A percentile compares a stretch with the other conserved stretches of the same genome.
Evolutionary conservation across 2,113 vertebrate genomes (phyloP).

Genomic region (Ciconia stormi): DNA sequence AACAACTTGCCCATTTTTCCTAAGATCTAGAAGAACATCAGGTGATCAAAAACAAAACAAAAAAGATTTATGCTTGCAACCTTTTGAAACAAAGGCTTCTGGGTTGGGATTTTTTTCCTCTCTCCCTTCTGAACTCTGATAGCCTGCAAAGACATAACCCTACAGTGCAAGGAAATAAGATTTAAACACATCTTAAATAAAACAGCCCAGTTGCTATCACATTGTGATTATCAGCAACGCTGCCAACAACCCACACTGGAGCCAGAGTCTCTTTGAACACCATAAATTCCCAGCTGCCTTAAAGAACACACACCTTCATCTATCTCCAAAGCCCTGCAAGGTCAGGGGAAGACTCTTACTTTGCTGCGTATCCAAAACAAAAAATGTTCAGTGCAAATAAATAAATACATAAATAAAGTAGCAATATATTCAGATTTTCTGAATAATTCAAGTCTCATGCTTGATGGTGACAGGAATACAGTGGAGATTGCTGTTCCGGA

Average conservation of each 20-base stretch:
- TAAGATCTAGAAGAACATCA: not conserved
- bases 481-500: not conserved
- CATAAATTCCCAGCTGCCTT: conserved; percentile 52
- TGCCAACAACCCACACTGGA: conserved; percentile 33
- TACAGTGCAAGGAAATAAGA: conserved; percentile 5
- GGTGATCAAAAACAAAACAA: conserved; percentile 13
- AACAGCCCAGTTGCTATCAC: conserved; percentile 21
- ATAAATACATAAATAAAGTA: not conserved
- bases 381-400: not conserved
- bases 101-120: not conserved
- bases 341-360: conserved; percentile 1
- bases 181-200: conserved; percentile 61
- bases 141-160: conserved; percentile 33
- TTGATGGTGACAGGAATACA: not conserved
- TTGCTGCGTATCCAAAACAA: not conserved
- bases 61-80: conserved; percentile 17
- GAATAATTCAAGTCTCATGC: not conserved
- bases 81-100: not conserved
- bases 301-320: conserved; percentile 14
- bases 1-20: not conserved
- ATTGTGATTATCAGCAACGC: conserved; percentile 27
- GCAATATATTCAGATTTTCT: not conserved
- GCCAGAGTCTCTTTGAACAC: conserved; percentile 42
- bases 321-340: conserved; percentile 30
- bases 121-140: not conserved